Evolutionary conservation across 2,797 vertebrate species (phyloP), one percentile per base, ranked within the genome.

Genomic region (Argentina silus): DNA sequence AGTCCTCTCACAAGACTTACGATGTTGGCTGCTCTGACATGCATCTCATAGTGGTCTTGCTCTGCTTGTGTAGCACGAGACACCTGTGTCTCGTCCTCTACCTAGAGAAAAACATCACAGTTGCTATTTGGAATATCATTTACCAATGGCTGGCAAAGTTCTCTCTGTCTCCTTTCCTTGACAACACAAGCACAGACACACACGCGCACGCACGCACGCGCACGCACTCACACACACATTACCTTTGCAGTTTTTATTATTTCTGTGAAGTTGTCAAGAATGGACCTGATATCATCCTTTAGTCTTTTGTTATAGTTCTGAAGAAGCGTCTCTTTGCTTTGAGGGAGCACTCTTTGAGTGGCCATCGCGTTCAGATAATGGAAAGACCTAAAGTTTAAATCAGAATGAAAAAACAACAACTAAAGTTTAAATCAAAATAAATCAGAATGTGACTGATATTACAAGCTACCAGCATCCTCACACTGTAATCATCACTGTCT

Each of bases 31-130:
- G 98, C 97, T 90, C 98, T 93, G 59, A 99, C 97, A 0, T 99
- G 96, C 98, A 99, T 99, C 90, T 99, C 97, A 0, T 98, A 99
- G 82, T 98, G 97, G 80, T 99, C 98, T 76, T 99, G 98, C 63
- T 99, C 98, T 5, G 96, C 96, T 74, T 99, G 98, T 0, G 98
- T 98, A 19, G 98, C 94, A 69, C 98, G 85, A 0, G 96, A 95
- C 7, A 99, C 98, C 85, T 99, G 98, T 0, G 97, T 99, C 92
- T 99, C 98, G 0, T 99, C 98, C 79, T 99, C 98, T 27, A 99
- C 96, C 98, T 99, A 85, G 11, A 77, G 72, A 6, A 53, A 61
- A 60, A 56, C 36, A 48, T 43, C 6, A 72, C 43, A 73, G 27
- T 14, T 36, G 73, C 67, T n/a, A 3, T 47, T 19, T 43, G 10